Conservation (phyloP, 2,888 invertebrate genomes). For the Thysanoteuthis rhombus region DNA sequence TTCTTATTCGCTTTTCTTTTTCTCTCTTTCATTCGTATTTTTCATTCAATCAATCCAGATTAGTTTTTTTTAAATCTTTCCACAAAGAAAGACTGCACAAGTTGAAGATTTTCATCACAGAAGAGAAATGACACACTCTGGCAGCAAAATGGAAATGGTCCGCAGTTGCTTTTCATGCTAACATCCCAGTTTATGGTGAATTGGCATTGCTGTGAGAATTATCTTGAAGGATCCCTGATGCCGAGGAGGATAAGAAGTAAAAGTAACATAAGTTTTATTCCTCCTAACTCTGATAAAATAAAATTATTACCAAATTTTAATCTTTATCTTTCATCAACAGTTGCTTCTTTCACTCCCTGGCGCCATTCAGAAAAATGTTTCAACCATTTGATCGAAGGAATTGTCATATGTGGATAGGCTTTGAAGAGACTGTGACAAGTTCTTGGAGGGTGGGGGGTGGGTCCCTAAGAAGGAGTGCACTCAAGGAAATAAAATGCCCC, state of each 20-base stretch:
- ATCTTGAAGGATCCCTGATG: background rate
- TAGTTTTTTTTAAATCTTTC: background rate
- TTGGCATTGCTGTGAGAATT: background rate
- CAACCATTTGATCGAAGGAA: background rate
- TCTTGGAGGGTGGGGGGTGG: background rate
- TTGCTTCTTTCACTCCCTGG: background rate
- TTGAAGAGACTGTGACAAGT: background rate
- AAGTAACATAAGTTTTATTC: background rate
- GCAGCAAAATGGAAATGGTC: background rate
- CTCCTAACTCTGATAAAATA: background rate
- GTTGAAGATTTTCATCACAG: background rate
- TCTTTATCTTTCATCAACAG: background rate
- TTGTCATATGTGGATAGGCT: background rate
- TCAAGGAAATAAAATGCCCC: background rate
- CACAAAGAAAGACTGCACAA: background rate
- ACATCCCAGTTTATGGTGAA: background rate
- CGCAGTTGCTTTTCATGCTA: background rate
- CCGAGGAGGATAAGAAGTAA: background rate
- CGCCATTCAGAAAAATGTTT: background rate
- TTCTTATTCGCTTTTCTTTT: background rate
- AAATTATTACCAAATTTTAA: background rate
- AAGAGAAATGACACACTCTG: background rate
- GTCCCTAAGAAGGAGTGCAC: background rate
- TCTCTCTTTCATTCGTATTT: background rate
- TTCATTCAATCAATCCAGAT: too few relatives aligned